Conservation (phyloP, 2,797 vertebrate species). For the Fistularia commersonii region DNA sequence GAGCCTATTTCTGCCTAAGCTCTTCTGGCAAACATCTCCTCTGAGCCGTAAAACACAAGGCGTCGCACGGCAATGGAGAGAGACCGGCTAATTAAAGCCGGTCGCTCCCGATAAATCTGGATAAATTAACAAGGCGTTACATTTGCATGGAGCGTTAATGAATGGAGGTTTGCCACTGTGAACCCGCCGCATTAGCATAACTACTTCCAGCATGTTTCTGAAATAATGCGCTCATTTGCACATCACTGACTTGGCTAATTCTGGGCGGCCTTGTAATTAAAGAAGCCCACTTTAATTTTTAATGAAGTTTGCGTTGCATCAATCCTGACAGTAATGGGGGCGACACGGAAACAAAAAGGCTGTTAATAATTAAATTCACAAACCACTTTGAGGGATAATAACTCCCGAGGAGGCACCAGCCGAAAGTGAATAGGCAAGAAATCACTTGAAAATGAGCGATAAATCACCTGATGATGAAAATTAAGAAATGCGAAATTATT, state of each 20-base stretch:
- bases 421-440: too few species aligned
- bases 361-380: slow-evolving; percentile 99
- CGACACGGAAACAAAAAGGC: slow-evolving; percentile 97
- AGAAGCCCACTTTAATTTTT: slow-evolving; percentile 99
- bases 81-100: slow-evolving; percentile 25
- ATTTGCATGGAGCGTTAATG: slow-evolving; percentile 99
- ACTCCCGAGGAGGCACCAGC: slow-evolving; percentile 88
- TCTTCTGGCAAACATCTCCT: too few species aligned
- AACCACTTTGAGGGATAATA: slow-evolving; percentile 95
- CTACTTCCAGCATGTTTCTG: slow-evolving; percentile 99
- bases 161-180: slow-evolving; percentile 99
- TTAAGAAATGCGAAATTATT: too few species aligned
- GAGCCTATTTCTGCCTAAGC: too few species aligned
- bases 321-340: slow-evolving; percentile 99
- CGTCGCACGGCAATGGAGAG: too few species aligned
- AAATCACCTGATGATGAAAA: too few species aligned
- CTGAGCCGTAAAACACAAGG: too few species aligned
- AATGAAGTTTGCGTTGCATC: slow-evolving; percentile 99
- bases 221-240: slow-evolving; percentile 99
- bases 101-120: slow-evolving; percentile 99
- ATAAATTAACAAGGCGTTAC: slow-evolving; percentile 99
- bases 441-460: too few species aligned
- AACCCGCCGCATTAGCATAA: slow-evolving; percentile 99
- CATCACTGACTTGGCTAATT: slow-evolving; percentile 99
- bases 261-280: slow-evolving; percentile 99